Conservation (phyloP, 2,113 vertebrate genomes). For the Grantiella picta region DNA sequence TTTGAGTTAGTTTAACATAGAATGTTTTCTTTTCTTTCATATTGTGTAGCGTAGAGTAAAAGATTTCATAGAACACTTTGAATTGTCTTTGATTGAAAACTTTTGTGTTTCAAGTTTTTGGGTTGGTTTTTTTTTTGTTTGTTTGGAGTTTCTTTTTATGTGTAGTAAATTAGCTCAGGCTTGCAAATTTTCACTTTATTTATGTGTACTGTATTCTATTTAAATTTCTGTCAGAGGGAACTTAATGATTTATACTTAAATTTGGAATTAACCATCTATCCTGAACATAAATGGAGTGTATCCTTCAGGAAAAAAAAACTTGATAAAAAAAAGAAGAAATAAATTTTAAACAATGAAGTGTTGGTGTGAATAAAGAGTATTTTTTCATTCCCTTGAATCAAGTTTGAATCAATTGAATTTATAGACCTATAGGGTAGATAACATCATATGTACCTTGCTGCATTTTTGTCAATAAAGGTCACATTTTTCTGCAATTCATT, state of each 20-base stretch:
- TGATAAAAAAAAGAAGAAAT: not conserved
- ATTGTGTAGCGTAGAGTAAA: not conserved
- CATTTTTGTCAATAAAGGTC: not conserved
- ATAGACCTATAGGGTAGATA: not conserved
- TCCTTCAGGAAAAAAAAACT: not conserved
- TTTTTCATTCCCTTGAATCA: not conserved
- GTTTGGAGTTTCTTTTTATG: not conserved
- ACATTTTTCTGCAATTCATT: not conserved
- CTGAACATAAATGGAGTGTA: not conserved
- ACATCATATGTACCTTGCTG: not conserved
- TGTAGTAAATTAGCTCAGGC: not conserved
- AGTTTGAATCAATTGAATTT: not conserved
- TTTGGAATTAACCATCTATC: not conserved
- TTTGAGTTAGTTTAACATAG: not conserved
- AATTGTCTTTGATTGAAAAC: not conserved
- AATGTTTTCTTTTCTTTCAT: not conserved
- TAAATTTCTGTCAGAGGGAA: not conserved
- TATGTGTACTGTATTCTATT: not conserved
- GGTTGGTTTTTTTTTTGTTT: not conserved
- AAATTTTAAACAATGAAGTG: not conserved
- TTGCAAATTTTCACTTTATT: not conserved
- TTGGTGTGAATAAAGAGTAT: not conserved
- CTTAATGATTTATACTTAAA: not conserved
- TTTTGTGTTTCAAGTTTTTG: not conserved
- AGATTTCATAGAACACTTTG: not conserved